Percentiles rank a stretch among this genome's conserved stretches.
Evolutionary conservation across 2,113 vertebrate species (phyloP).

Genomic region (Zosterops hypoxanthus): DNA sequence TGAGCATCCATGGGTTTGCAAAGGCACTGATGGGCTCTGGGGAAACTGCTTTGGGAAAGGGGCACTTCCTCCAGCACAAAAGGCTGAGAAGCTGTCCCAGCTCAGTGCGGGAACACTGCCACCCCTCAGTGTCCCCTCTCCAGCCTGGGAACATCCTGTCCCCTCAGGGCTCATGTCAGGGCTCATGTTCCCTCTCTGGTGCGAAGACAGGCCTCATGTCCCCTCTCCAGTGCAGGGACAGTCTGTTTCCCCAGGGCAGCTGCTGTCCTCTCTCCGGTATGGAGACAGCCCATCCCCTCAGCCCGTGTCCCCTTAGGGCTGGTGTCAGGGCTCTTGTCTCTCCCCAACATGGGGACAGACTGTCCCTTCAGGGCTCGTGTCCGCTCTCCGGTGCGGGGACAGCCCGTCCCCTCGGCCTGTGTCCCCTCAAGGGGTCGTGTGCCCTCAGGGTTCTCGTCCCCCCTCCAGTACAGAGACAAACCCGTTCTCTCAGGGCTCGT

Average conservation of each 20-base stretch:
- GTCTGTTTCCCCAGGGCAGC: neutral
- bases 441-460: neutral
- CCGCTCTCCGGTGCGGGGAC: neutral
- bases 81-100: neutral
- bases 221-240: neutral
- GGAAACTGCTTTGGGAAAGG: neutral
- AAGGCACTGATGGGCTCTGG: neutral
- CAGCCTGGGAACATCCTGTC: neutral
- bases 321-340: neutral
- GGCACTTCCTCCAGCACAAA: neutral
- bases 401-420: neutral
- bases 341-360: neutral
- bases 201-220: neutral
- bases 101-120: fast-evolving
- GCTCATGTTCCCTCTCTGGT: neutral
- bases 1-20: fast-evolving
- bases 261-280: neutral
- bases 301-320: neutral
- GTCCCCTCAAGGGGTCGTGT: too few relatives aligned
- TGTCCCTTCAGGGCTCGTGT: neutral
- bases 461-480: neutral
- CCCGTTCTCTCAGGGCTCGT: neutral
- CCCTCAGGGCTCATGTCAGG: neutral
- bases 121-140: neutral
- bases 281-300: neutral